Conservation (phyloP, 30 jellyfish, hydroid and myxozoan genomes). For the Rhopilema esculentum region DNA sequence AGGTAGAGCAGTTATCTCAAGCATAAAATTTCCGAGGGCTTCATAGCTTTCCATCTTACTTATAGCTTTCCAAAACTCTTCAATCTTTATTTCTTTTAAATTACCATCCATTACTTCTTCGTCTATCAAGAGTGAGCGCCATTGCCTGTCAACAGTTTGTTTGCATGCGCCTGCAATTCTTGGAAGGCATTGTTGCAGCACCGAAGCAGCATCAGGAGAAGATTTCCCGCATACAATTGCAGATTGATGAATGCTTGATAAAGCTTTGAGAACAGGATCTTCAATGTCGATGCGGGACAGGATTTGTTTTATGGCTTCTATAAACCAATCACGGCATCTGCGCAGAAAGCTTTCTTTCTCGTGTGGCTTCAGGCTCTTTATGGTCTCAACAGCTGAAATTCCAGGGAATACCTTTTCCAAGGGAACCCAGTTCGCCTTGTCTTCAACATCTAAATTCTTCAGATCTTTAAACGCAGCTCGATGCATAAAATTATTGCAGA, state of each 20-base stretch:
- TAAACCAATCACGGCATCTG: conserved; percentile 22
- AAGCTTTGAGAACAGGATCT: conserved; percentile 2
- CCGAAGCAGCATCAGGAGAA: conserved; percentile 2
- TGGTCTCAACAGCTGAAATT: background rate
- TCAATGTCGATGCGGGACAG: background rate
- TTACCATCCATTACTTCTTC: conserved; percentile 4
- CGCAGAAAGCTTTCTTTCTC: conserved; percentile 21
- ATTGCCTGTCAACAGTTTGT: conserved; percentile 18
- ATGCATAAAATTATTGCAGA: conserved; percentile 4
- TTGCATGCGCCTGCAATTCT: conserved; percentile 19
- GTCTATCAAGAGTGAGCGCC: conserved; percentile 23
- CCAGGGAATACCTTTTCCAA: conserved; percentile 9
- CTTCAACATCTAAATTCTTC: background rate
- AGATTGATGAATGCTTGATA: background rate
- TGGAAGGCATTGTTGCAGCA: conserved; percentile 16
- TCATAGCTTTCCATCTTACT: background rate
- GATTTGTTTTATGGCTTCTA: conserved; percentile 10
- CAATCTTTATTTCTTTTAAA: conserved; percentile 7
- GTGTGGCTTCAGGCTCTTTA: conserved; percentile 9
- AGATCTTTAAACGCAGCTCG: background rate
- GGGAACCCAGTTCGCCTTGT: conserved; percentile 10
- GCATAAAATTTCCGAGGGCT: conserved; percentile 55
- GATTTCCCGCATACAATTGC: conserved; percentile 8
- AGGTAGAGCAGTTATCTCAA: conserved; percentile 60
- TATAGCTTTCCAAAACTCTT: conserved; percentile 50